Base-by-base conservation (phyloP, 1,140 invertebrate species). In the Brachionus asplanchnoidis region DNA sequence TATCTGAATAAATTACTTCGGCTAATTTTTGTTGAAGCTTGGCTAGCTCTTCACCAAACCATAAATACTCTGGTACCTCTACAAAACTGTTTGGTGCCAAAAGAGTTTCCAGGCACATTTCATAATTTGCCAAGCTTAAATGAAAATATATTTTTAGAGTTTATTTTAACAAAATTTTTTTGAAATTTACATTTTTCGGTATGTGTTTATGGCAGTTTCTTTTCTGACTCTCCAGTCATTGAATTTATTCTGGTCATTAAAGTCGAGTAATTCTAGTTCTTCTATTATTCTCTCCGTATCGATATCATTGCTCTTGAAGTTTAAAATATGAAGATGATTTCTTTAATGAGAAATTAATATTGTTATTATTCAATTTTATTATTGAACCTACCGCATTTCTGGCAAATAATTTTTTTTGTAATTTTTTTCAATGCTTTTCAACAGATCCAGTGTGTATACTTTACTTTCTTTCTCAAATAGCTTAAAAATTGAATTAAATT, bases 341-440 rank as follows among this genome's bases (percentile, higher is more conserved):
- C 82, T 84, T 20, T 36, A 17, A 56, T 46, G 50, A 53, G 4
- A 53, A 14, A 42, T 68, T 46, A 42, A 12, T 20, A 44, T 42
- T 65, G 12, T 56, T 5, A 1, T 53, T 12, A 42, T 32, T 23
- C 2, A 50, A 44, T 36, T 84, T 53, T 68, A 20, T 23, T 36
- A 8, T 14, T 68, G 3, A 36, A 46, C n/a, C 3, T 26, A 84
- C 82, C 66, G 40, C 40, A 73, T 50, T 44, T 60, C 44, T 44
- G 82, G 82, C 12, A 84, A 75, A 56, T 28, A 84, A 20, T 6
- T 42, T 20, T 84, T 68, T 73, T 84, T 73, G 82, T 84, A 84
- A 84, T 84, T 68, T 70, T 84, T 70, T 32, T 84, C 82, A 42
- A 84, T 56, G 32, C 60, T 73, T 70, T 70, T 84, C 17, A 84